Evolutionary conservation across 92 coral and sea anemone genomes (phyloP), one percentile per base, ranked within the genome.

Genomic region (Virgularia gustaviana): DNA sequence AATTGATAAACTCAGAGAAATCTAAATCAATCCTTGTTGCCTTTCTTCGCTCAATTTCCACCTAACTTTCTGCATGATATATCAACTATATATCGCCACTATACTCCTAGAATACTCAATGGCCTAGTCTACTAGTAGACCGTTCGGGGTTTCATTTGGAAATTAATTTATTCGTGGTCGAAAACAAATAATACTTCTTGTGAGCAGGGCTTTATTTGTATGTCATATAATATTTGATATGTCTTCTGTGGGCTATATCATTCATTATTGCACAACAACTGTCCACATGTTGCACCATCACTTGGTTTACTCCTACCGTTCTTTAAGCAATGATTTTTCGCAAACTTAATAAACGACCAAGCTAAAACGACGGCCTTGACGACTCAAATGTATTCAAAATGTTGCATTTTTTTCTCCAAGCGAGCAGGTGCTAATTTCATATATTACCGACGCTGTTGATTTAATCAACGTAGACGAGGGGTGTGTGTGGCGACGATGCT

Each of bases 161-260:
- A 61, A 49, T 49, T 68, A 68, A 68, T 67, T 28, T 49, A 67
- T 68, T 49, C 60, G 44, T 61, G n/a, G 35, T 12, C 32, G 22
- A 47, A 43, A 49, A 68, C 45, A 47, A 68, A 68, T 68, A 68
- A 51, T 34, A 41, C 32, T 30, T 68, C 43, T 33, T 11, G 16
- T 16, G 47, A 37, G 58, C 28, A 52, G 3, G 58, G 15, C 28
- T 47, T 47, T 15, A 15, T 47, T 47, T 47, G 58, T 22, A 22
- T 52, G 8, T 22, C 8, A 4, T 52, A 15, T 15, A 28, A 16
- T 3, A 52, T 52, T 52, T n/a, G n/a, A n/a, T n/a, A n/a, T n/a
- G n/a, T n/a, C n/a, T n/a, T n/a, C n/a, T n/a, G n/a, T n/a, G n/a
- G n/a, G n/a, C n/a, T n/a, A n/a, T n/a, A n/a, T n/a, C n/a, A n/a